Percentiles rank a stretch among this genome's conserved stretches.
Evolutionary conservation across 2,797 vertebrate species (phyloP).

Genomic region (Characodon lateralis): DNA sequence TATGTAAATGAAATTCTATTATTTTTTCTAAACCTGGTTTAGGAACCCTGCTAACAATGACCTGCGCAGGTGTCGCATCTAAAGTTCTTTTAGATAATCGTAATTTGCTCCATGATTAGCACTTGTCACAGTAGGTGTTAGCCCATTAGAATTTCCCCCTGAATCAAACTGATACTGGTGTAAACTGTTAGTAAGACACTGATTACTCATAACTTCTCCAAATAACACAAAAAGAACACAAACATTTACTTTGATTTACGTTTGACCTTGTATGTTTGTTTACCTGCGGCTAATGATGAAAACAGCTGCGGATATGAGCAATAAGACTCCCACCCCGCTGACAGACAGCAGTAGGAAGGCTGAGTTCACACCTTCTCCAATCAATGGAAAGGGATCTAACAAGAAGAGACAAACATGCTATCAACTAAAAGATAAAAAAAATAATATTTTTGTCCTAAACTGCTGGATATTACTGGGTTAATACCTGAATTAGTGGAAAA

Average conservation of each 20-base stretch:
- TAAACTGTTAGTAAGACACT: background rate
- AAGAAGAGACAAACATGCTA: slow-evolving; percentile 21
- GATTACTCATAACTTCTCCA: background rate
- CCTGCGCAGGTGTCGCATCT: background rate
- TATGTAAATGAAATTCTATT: background rate
- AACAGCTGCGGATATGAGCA: slow-evolving; percentile 94
- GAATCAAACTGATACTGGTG: background rate
- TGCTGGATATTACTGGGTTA: background rate
- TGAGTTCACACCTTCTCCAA: slow-evolving; percentile 94
- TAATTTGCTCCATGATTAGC: background rate
- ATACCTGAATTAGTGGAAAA: slow-evolving; percentile 97
- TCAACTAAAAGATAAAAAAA: slow-evolving; percentile 2
- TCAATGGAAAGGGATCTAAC: slow-evolving; percentile 94
- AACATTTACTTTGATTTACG: slow-evolving; percentile 17
- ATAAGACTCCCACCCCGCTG: slow-evolving; percentile 91
- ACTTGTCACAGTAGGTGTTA: background rate
- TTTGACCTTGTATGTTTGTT: slow-evolving; percentile 15
- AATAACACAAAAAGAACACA: background rate
- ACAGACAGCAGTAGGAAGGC: slow-evolving; percentile 95
- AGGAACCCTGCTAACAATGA: background rate
- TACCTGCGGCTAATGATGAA: slow-evolving; percentile 99
- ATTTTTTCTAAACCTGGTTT: background rate
- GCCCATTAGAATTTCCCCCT: background rate
- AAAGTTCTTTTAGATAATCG: background rate
- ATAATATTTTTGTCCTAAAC: background rate